Conservation (phyloP, 2,888 invertebrate species). For the Cryptops parisi region DNA sequence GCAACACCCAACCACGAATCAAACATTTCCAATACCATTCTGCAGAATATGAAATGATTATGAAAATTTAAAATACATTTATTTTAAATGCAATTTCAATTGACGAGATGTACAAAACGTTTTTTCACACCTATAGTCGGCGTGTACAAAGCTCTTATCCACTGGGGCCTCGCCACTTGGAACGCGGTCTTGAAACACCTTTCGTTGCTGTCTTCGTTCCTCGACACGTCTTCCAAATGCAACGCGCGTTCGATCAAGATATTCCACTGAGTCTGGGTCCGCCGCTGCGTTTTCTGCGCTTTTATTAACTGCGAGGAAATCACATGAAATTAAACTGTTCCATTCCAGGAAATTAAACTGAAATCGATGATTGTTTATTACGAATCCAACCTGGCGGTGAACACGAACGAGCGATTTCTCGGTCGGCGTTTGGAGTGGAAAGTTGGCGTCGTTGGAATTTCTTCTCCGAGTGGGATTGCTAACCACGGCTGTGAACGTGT, state of each 20-base stretch:
- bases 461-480: conserved; percentile 10
- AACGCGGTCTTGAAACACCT: conserved; percentile 53
- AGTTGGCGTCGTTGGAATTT: conserved; percentile 3
- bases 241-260: conserved; percentile 54
- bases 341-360: no score
- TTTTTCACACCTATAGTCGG: conserved; percentile 33
- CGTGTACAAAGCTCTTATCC: conserved; percentile 26
- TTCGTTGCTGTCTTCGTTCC: conserved; percentile 52
- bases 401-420: conserved; percentile 75
- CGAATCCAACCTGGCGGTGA: conserved; percentile 58
- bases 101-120: no score
- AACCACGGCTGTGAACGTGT: conserved; percentile 14
- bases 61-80: neutral
- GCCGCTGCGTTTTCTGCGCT: conserved; percentile 76
- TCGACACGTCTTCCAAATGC: conserved; percentile 72
- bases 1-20: conserved; percentile 58
- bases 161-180: conserved; percentile 41
- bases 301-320: conserved; percentile 50
- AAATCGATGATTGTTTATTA: conserved; percentile 18
- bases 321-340: neutral
- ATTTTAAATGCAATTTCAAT: no score
- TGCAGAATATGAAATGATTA: conserved; percentile 28
- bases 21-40: conserved; percentile 98
- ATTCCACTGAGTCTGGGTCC: conserved; percentile 90
- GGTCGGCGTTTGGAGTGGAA: conserved; percentile 39